Base-by-base conservation (phyloP, 2,113 vertebrate species). In the Catagonus wagneri region DNA sequence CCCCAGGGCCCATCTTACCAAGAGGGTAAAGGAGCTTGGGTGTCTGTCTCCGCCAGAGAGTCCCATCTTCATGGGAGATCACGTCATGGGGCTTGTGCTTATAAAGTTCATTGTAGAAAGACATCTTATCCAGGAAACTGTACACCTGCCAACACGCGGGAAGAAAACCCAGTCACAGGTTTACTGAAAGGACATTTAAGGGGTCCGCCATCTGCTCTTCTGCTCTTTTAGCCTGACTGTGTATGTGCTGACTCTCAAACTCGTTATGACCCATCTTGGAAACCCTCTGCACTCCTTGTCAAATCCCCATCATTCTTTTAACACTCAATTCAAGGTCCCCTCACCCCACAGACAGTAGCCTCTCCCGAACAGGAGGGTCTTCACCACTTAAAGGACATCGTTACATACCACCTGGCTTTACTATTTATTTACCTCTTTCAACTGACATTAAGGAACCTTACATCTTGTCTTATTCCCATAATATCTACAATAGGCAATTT, bases 41-140 rank as follows among this genome's bases (percentile, higher is more conserved):
- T 0, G 98, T 97, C 95, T 99, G 99, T 89, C 99, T 99, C 93
- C 99, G 98, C 99, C 99, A 99, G 44, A 99, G 98, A 0, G 99
- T 99, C 97, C 99, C 99, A 0, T 99, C 99, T 39, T 99, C 99
- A 1, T 99, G 99, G 50, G 99, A 99, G 90, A 99, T 81, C 66
- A 99, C 98, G 19, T 99, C 99, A 1, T 98, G 98, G 27, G 99
- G 99, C 89, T 99, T 99, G 76, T 99, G 99, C 94, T 99, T 99
- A 98, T 99, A 99, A 79, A 99, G 98, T 96, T 99, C 99, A 0
- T 99, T 99, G 94, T 99, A 99, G 98, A 99, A 99, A 9, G 99
- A 99, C 99, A 99, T 99, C 98, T 99, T 99, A 97, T 99, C 99
- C 98, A 99, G 98, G 97, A 99, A 99, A 93, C 98, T 99, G 98